These are phyloP conservation scores for Hyphantria cunea DNA, from an alignment of 1,140 invertebrate genomes.

Conservation along the genomic window DNA sequence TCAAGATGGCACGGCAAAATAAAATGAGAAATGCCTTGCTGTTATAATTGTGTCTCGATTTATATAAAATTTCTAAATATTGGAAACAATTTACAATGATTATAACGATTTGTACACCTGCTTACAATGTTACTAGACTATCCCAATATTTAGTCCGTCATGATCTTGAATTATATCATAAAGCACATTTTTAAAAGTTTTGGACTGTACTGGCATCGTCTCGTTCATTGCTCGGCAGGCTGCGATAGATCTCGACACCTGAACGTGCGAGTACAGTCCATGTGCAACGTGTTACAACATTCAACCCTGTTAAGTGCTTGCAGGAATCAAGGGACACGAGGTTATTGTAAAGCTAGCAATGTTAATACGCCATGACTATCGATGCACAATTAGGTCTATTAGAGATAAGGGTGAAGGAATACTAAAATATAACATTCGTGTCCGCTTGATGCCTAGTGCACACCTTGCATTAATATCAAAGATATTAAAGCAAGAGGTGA, in stretches of 20 bases:
- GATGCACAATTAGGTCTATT: slow-evolving; percentile 56
- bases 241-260: slow-evolving; percentile 1
- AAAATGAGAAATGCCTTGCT: slow-evolving; percentile 74
- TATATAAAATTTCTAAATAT: slow-evolving; percentile 71
- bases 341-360: slow-evolving; percentile 61
- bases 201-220: slow-evolving; percentile 47
- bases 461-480: slow-evolving; percentile 52
- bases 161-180: slow-evolving; percentile 56
- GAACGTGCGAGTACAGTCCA: slow-evolving; percentile 47
- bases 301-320: slow-evolving; percentile 69
- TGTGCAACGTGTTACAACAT: slow-evolving; percentile 66
- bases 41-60: slow-evolving; percentile 53
- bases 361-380: slow-evolving; percentile 55
- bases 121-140: slow-evolving; percentile 63
- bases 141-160: slow-evolving; percentile 68
- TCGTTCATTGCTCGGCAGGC: neutral
- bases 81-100: slow-evolving; percentile 74
- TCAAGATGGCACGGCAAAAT: slow-evolving; percentile 74
- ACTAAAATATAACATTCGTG: slow-evolving; percentile 62
- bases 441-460: slow-evolving; percentile 73
- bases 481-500: slow-evolving; percentile 58
- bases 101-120: slow-evolving; percentile 77
- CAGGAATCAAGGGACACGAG: slow-evolving; percentile 76
- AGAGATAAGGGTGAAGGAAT: slow-evolving; percentile 42
- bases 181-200: slow-evolving; percentile 51